These are phyloP conservation scores for Andrena hattorfiana DNA, from an alignment of 2,888 invertebrate genomes.

Conservation along the genomic window DNA sequence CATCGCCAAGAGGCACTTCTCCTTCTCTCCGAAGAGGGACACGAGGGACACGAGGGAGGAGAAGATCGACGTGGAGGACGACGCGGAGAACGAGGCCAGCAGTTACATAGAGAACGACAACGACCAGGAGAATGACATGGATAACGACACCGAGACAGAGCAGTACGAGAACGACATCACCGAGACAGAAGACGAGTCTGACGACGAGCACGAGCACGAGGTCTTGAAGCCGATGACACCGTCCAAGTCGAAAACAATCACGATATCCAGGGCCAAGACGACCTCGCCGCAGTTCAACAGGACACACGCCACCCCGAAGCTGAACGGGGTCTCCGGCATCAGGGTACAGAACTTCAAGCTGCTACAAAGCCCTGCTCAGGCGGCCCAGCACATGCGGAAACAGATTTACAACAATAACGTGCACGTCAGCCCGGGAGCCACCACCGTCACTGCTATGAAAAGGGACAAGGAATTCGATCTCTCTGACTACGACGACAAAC, in stretches of 20 bases:
- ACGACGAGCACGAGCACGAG: slow-evolving; percentile 75
- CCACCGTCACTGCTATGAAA: slow-evolving; percentile 70
- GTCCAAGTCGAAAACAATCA: slow-evolving; percentile 46
- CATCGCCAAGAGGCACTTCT: slow-evolving; percentile 74
- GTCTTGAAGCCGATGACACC: slow-evolving; percentile 42
- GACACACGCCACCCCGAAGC: slow-evolving; percentile 70
- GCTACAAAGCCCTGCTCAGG: slow-evolving; percentile 74
- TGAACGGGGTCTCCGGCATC: slow-evolving; percentile 77
- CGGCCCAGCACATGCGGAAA: slow-evolving; percentile 80
- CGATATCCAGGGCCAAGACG: slow-evolving; percentile 67
- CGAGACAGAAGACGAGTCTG: slow-evolving; percentile 86
- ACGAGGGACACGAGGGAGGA: slow-evolving; percentile 52
- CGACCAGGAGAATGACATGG: slow-evolving; percentile 69
- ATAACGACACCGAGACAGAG: slow-evolving; percentile 75
- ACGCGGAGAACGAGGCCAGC: slow-evolving; percentile 77
- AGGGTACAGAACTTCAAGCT: slow-evolving; percentile 82
- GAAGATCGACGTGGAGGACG: slow-evolving; percentile 69
- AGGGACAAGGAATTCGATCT: slow-evolving; percentile 80
- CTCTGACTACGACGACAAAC: slow-evolving; percentile 86
- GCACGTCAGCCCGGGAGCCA: slow-evolving; percentile 70
- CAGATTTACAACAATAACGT: slow-evolving; percentile 82
- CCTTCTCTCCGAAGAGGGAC: slow-evolving; percentile 73
- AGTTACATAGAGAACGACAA: slow-evolving; percentile 74
- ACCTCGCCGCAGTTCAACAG: slow-evolving; percentile 75
- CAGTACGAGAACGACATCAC: slow-evolving; percentile 83